A percentile compares a stretch with the other conserved stretches of the same genome.
Conservation (phyloP, 2,113 vertebrate species). For the Spilogale gracilis region DNA sequence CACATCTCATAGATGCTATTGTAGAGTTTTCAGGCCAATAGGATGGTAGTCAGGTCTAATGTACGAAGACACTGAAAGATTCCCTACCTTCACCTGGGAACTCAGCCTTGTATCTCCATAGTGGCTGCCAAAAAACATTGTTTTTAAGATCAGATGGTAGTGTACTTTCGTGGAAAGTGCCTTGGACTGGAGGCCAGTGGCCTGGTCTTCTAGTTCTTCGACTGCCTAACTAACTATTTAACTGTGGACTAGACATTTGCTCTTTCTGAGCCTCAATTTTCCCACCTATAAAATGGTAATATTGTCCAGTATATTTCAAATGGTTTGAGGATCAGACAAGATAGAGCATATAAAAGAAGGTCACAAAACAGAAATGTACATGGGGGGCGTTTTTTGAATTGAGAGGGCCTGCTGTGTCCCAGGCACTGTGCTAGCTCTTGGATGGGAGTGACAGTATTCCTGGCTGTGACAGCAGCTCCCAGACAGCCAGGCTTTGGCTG, state of each 20-base stretch:
- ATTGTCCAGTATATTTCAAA: constrained; percentile 21
- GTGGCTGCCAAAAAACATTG: constrained; percentile 2
- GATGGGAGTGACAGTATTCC: background rate
- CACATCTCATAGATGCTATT: background rate
- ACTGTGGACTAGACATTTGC: background rate
- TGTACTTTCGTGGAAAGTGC: background rate
- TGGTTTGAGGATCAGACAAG: constrained; percentile 42
- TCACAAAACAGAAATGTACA: background rate
- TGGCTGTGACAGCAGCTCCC: background rate
- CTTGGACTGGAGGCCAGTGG: background rate
- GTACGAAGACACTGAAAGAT: background rate
- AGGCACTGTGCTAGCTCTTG: background rate
- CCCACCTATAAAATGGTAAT: constrained; percentile 30
- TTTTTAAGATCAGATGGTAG: constrained; percentile 33
- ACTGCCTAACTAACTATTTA: background rate
- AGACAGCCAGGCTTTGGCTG: background rate
- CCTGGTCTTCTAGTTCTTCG: background rate
- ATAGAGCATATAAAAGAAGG: background rate
- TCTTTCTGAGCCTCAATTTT: constrained; percentile 32
- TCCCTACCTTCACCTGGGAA: background rate
- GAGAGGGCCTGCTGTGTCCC: background rate
- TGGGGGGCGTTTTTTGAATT: background rate
- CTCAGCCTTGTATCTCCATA: background rate
- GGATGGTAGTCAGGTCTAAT: background rate
- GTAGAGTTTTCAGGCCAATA: background rate